These are phyloP conservation scores for Hydrolagus colliei DNA, from an alignment of 2,797 vertebrate genomes.

Conservation along the genomic window DNA sequence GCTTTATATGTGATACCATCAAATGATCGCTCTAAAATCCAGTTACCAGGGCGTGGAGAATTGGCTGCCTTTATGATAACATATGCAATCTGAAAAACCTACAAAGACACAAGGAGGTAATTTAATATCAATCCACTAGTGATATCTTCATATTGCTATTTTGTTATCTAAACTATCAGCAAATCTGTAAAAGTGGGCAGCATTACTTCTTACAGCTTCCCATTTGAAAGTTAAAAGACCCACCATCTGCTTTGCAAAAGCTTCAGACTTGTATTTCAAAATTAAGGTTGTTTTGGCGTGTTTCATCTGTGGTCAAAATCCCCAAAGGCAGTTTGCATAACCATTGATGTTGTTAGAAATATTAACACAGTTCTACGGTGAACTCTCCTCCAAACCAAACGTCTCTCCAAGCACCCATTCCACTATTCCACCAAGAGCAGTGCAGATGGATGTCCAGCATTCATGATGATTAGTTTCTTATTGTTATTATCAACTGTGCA, in stretches of 20 bases:
- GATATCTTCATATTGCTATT: background rate
- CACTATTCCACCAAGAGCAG: background rate
- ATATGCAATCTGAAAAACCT: conserved; percentile 94
- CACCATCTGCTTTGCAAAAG: background rate
- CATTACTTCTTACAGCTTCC: background rate
- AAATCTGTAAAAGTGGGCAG: background rate
- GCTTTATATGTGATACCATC: conserved; percentile 74
- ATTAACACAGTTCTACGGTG: no score
- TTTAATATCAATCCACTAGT: background rate
- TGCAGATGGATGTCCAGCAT: background rate
- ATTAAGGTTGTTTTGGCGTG: background rate
- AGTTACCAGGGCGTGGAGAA: conserved; percentile 86
- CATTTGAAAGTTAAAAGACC: background rate
- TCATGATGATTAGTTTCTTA: background rate
- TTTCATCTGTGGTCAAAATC: background rate
- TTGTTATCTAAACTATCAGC: background rate
- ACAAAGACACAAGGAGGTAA: background rate
- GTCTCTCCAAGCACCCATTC: background rate
- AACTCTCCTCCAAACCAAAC: background rate
- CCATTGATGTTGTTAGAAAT: background rate
- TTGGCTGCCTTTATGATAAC: conserved; percentile 92
- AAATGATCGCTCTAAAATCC: conserved; percentile 85
- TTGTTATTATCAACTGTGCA: background rate
- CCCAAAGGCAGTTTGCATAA: background rate
- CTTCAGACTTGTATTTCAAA: background rate